Base-by-base conservation (phyloP, 2,797 vertebrate species). In the Aulostomus chinensis region DNA sequence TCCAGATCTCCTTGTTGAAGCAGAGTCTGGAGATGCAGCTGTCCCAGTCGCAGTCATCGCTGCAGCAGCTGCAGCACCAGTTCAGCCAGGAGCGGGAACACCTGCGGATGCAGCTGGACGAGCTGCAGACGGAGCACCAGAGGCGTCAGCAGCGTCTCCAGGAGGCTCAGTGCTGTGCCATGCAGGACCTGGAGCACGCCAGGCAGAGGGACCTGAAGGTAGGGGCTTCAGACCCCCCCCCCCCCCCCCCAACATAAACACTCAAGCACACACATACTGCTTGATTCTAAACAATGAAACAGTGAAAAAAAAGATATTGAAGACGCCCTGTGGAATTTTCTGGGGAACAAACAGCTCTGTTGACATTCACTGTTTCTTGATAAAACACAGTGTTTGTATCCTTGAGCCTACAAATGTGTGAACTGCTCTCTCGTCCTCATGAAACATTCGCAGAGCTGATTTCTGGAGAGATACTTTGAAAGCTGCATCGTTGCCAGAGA, bases 11-110 rank as follows among this genome's bases (percentile, higher is more conserved):
- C 22, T 76, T 97, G 82, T 65, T 99, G 84, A 99, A 99, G 83
- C 96, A 98, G 86, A 98, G 95, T 37, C 89, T 99, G 89, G 97
- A 99, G 87, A 94, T 98, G 92, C 97, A 99, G 89, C 92, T 98
- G 64, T 97, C 94, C 13, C 96, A 98, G 87, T 99, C 97, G 1
- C 96, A 99, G 89, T 94, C 91, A 17, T 96, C 97, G 40, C 83
- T 99, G 88, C 96, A 98, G 80, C 95, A 97, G 73, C 92, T 98
- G 43, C 97, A 98, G 83, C 92, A 93, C 25, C 97, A 99, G 82
- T 99, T 97, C 83, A 94, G 90, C 71, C 95, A 97, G 84, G 97
- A 99, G 69, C 83, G 94, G 21, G 95, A 99, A 63, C 93, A 96
- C 64, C 92, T 98, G 66, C 91, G 94, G 9, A 92, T 94, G 73